These are phyloP conservation scores for Pandemis cinnamomeana DNA, from an alignment of 2,888 invertebrate species.

Conservation along the genomic window DNA sequence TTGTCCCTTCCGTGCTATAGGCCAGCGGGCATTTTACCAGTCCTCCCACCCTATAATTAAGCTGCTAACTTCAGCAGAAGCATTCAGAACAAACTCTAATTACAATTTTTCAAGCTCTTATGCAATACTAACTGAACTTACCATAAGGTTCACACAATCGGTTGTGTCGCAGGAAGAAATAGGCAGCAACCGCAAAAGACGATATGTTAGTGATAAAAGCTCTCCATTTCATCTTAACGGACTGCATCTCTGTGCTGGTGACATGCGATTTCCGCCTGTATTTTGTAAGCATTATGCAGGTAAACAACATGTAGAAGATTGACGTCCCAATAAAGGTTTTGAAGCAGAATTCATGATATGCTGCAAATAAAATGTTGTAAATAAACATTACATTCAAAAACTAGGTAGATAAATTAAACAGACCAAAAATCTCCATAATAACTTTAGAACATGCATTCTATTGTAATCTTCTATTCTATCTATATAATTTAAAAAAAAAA, in stretches of 20 bases:
- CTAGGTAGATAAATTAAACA: too few relatives aligned
- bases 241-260: constrained; percentile 85
- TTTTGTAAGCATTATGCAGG: constrained; percentile 88
- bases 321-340: constrained; percentile 94
- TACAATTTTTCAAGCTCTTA: too few relatives aligned
- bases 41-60: too few relatives aligned
- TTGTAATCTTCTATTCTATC: too few relatives aligned
- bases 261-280: constrained; percentile 86
- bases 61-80: too few relatives aligned
- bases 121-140: constrained; percentile 72
- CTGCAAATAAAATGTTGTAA: constrained; percentile 81
- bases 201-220: constrained; percentile 89
- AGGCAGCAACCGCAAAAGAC: constrained; percentile 91
- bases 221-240: constrained; percentile 91
- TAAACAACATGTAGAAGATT: constrained; percentile 93
- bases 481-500: too few relatives aligned
- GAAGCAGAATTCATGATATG: constrained; percentile 94
- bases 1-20: too few relatives aligned
- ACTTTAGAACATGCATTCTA: too few relatives aligned
- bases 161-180: constrained; percentile 96
- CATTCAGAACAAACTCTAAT: too few relatives aligned
- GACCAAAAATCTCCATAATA: too few relatives aligned
- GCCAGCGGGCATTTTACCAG: too few relatives aligned
- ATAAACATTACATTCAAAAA: not conserved
- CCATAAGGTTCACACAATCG: constrained; percentile 96